A percentile compares a stretch with the other conserved stretches of the same genome.
Conservation (phyloP, 2,113 vertebrate species). For the Alouatta palliata region DNA sequence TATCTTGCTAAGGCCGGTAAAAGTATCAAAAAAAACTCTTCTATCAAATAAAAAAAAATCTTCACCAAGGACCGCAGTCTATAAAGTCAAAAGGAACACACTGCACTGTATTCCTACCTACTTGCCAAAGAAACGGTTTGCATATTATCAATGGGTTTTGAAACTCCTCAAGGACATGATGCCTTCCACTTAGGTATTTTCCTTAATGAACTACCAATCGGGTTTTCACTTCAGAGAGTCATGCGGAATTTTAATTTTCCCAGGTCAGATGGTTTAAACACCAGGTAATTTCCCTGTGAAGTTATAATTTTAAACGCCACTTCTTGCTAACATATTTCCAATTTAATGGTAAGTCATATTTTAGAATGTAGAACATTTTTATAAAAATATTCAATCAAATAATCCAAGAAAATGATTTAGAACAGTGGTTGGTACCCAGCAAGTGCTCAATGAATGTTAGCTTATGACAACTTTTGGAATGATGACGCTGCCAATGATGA, state of each 20-base stretch:
- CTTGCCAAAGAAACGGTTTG: neutral
- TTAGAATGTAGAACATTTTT: neutral
- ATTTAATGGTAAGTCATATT: slow-evolving; percentile 3
- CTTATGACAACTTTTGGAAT: neutral
- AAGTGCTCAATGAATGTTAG: neutral
- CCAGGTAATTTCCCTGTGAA: neutral
- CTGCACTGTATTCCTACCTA: neutral
- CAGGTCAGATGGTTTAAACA: neutral
- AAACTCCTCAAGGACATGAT: neutral
- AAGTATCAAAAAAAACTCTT: neutral
- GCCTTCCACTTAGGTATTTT: neutral
- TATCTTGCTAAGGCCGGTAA: neutral
- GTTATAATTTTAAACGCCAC: neutral
- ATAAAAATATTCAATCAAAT: neutral
- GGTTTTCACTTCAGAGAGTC: neutral
- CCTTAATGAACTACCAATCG: neutral
- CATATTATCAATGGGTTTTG: neutral
- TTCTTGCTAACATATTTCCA: neutral
- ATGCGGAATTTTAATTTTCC: neutral
- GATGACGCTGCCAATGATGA: neutral
- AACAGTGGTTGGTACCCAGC: neutral
- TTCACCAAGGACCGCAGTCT: neutral
- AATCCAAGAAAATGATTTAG: slow-evolving; percentile 24
- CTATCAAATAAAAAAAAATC: neutral
- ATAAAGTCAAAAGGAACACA: neutral